A percentile compares a stretch with the other conserved stretches of the same genome.
These are phyloP conservation scores for Geodia barretti DNA, from an alignment of 37 sponge, comb jelly and placozoan species.

Conservation along the genomic window DNA sequence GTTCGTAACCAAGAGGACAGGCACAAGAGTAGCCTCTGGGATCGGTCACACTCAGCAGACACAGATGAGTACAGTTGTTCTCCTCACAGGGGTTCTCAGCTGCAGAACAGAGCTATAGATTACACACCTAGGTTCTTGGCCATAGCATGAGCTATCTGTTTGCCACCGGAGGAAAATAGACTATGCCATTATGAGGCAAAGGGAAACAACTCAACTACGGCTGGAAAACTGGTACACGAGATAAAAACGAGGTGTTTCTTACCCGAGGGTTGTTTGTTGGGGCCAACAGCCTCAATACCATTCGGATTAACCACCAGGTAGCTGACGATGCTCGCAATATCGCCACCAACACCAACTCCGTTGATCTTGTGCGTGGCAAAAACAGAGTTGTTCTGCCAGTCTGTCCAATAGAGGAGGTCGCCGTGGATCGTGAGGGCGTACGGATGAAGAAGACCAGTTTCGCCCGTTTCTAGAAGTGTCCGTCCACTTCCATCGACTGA, in stretches of 20 bases:
- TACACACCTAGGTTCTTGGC: no score
- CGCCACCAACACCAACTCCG: background rate
- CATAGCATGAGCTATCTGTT: no score
- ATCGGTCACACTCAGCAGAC: constrained; percentile 34
- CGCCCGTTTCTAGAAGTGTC: background rate
- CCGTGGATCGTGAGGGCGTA: background rate
- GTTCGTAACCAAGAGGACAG: constrained; percentile 38
- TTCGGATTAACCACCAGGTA: background rate
- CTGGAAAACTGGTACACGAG: no score
- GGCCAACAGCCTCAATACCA: constrained; percentile 17
- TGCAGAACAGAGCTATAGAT: constrained; percentile 12
- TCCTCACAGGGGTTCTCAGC: constrained; percentile 28
- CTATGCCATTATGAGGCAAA: no score
- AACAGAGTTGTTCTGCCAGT: background rate
- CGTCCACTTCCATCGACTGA: constrained; percentile 55
- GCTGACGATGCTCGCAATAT: no score
- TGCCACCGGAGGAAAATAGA: no score
- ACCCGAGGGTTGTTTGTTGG: background rate
- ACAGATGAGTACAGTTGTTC: constrained; percentile 53
- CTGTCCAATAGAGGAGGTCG: constrained; percentile 12
- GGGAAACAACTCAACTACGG: no score
- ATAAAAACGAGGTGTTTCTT: no score
- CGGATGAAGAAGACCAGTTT: background rate
- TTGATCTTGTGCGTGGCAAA: no score
- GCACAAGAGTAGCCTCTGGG: constrained; percentile 50